Evolutionary conservation across 2,113 vertebrate species (phyloP).

Genomic region (Toxotes chatareus): DNA sequence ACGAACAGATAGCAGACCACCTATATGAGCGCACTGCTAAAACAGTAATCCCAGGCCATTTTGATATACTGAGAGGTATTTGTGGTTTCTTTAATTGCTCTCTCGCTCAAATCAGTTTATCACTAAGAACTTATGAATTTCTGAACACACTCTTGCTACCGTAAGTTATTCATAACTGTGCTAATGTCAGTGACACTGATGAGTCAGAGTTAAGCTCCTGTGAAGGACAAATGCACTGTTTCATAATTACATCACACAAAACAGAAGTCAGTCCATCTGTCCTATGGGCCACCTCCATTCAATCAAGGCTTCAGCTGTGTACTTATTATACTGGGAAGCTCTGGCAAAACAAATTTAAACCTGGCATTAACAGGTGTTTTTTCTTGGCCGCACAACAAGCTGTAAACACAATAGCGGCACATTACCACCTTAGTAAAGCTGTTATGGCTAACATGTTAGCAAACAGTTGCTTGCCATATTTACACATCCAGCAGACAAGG

Average conservation of each 20-base stretch:
- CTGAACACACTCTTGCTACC: neutral
- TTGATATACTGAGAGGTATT: conserved; percentile 11
- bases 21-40: conserved; percentile 17
- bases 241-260: conserved; percentile 27
- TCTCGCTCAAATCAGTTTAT: neutral
- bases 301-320: conserved; percentile 8
- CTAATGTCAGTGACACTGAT: conserved; percentile 19
- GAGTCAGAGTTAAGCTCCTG: conserved; percentile 19
- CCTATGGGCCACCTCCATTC: neutral
- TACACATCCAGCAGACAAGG: neutral
- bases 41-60: neutral
- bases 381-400: conserved; percentile 1
- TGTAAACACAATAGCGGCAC: neutral
- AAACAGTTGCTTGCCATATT: neutral
- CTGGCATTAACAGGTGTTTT: no score
- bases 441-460: neutral
- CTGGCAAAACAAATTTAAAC: neutral
- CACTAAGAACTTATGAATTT: neutral
- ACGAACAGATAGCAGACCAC: conserved; percentile 42
- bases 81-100: neutral
- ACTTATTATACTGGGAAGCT: neutral
- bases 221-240: conserved; percentile 33
- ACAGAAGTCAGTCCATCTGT: conserved; percentile 7
- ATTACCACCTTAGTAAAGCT: neutral
- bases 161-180: conserved; percentile 33